These are phyloP conservation scores for Rhyzopertha dominica DNA, from an alignment of 1,140 invertebrate species.

Conservation along the genomic window DNA sequence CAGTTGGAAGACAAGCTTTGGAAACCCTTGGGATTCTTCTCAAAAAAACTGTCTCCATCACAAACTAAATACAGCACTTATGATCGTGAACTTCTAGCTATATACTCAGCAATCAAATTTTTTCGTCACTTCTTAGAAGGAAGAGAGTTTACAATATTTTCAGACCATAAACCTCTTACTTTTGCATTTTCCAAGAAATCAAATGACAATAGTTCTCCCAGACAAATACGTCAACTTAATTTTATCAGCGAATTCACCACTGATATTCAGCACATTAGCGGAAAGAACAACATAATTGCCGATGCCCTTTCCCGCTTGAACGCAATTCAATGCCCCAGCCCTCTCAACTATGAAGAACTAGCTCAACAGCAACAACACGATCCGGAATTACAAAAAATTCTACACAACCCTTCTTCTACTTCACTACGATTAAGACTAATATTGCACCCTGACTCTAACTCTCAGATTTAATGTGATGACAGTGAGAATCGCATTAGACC, in stretches of 20 bases:
- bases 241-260: slow-evolving; percentile 34
- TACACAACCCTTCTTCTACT: background rate
- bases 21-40: slow-evolving; percentile 17
- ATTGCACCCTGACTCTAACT: slow-evolving; percentile 2
- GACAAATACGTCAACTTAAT: slow-evolving; percentile 35
- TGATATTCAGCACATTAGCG: slow-evolving; percentile 35
- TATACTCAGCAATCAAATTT: slow-evolving; percentile 35
- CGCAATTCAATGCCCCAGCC: background rate
- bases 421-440: slow-evolving; percentile 10
- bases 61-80: slow-evolving; percentile 42
- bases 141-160: slow-evolving; percentile 26
- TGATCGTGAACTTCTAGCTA: slow-evolving; percentile 45
- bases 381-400: slow-evolving; percentile 8
- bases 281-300: slow-evolving; percentile 31
- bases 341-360: slow-evolving; percentile 17
- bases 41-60: slow-evolving; percentile 31
- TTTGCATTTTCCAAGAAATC: slow-evolving; percentile 27
- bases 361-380: slow-evolving; percentile 17
- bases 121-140: slow-evolving; percentile 30
- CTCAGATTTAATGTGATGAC: slow-evolving; percentile 20
- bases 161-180: slow-evolving; percentile 41
- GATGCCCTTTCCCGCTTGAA: slow-evolving; percentile 34
- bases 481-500: slow-evolving; percentile 19
- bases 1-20: slow-evolving; percentile 12
- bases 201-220: slow-evolving; percentile 24